phyloP scores from a whole-genome alignment of 2,888 invertebrate species.

The Ctena decussata region DNA sequence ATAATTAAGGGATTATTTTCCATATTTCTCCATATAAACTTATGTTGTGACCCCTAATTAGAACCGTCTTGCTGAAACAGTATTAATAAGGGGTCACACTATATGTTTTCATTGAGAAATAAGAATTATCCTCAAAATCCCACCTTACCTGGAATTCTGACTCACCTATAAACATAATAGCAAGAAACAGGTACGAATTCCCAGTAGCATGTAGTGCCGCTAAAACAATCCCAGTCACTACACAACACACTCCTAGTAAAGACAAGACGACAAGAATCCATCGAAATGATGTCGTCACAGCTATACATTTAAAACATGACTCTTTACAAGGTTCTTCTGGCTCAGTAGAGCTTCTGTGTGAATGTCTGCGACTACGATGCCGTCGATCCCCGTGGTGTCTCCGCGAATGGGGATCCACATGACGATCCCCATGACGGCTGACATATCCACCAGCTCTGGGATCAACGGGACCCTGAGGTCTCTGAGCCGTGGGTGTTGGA shows the following conservation, averaged over 20 bases:
- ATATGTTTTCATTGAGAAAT: no score
- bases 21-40: no score
- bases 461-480: slow-evolving; percentile 45
- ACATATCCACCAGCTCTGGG: slow-evolving; percentile 23
- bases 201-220: slow-evolving; percentile 84
- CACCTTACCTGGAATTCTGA: no score
- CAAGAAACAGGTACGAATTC: slow-evolving; percentile 84
- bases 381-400: slow-evolving; percentile 64
- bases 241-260: slow-evolving; percentile 84
- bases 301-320: slow-evolving; percentile 82
- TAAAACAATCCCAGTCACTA: slow-evolving; percentile 85
- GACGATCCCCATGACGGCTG: slow-evolving; percentile 46
- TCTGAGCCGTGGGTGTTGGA: slow-evolving; percentile 31
- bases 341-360: slow-evolving; percentile 34
- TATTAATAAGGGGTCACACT: no score
- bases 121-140: no score
- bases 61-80: no score
- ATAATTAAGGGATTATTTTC: no score
- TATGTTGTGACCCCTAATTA: no score
- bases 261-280: slow-evolving; percentile 85
- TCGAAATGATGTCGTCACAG: slow-evolving; percentile 82
- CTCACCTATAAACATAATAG: slow-evolving; percentile 86
- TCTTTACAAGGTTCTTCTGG: slow-evolving; percentile 75
- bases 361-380: slow-evolving; percentile 67
- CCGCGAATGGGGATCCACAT: slow-evolving; percentile 64